Evolutionary conservation across 2,113 vertebrate genomes (phyloP).

Genomic region (Xerus inauris): DNA sequence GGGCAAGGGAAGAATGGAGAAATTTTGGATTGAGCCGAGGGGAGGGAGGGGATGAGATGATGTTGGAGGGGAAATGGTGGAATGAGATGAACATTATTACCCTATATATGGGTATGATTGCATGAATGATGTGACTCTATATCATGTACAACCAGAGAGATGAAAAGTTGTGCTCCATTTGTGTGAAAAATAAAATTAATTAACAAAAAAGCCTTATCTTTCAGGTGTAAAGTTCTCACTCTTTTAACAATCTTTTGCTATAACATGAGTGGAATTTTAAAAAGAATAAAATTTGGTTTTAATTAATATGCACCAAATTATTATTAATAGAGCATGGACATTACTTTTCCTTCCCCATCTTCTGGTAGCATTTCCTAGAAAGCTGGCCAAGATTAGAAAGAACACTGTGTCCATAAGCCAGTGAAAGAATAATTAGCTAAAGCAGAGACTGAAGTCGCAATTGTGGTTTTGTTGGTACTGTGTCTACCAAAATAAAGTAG

Average conservation of each 20-base stretch:
- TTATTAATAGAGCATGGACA: not conserved
- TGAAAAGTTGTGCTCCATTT: too few species aligned
- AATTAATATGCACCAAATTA: not conserved
- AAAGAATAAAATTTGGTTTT: not conserved
- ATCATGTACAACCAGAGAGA: too few species aligned
- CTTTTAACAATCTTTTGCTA: not conserved
- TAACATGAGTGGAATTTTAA: too few species aligned
- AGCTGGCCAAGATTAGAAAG: not conserved
- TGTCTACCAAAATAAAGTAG: constrained; percentile 1
- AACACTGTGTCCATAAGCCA: not conserved
- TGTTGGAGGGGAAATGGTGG: too few species aligned
- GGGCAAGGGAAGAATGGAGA: too few species aligned
- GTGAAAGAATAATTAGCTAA: not conserved
- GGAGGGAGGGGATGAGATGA: too few species aligned
- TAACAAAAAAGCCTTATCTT: too few species aligned
- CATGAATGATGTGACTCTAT: too few species aligned
- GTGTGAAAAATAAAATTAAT: too few species aligned
- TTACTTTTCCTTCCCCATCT: not conserved
- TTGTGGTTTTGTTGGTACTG: not conserved
- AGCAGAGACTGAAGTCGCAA: not conserved
- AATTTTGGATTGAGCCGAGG: too few species aligned
- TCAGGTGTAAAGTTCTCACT: not conserved
- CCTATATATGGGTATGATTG: too few species aligned
- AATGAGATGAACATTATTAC: too few species aligned
- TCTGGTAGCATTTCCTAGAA: not conserved